Percentiles rank a stretch among this genome's conserved stretches.
These are phyloP conservation scores for Monoplex corrugatus DNA, from an alignment of 2,888 invertebrate species.

Conservation along the genomic window DNA sequence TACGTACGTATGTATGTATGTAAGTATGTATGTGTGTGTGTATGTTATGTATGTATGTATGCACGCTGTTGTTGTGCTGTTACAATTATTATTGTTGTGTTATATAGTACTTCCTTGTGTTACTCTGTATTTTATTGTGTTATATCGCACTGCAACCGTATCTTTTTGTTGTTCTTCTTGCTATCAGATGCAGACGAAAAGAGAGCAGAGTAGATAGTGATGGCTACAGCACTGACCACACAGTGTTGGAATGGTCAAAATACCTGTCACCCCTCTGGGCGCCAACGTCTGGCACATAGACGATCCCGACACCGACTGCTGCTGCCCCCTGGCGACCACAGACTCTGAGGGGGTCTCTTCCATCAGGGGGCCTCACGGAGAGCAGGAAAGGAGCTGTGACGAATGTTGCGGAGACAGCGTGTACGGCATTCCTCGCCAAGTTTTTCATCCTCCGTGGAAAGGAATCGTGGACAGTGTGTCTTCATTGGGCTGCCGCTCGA, in stretches of 20 bases:
- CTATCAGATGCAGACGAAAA: not conserved
- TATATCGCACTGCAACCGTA: too few species aligned
- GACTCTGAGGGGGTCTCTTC: slow-evolving; percentile 48
- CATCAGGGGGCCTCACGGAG: slow-evolving; percentile 3
- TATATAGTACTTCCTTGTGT: too few species aligned
- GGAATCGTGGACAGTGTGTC: slow-evolving; percentile 56
- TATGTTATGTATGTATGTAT: too few species aligned
- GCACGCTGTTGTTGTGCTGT: too few species aligned
- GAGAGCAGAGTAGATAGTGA: slow-evolving; percentile 55
- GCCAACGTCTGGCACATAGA: not conserved
- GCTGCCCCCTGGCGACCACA: slow-evolving; percentile 31
- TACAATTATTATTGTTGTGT: too few species aligned
- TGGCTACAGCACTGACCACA: slow-evolving; percentile 68
- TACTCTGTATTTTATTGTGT: too few species aligned
- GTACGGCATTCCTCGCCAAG: slow-evolving; percentile 32
- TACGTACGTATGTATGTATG: too few species aligned
- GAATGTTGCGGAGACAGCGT: not conserved
- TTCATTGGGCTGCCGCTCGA: not conserved
- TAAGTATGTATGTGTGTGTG: too few species aligned
- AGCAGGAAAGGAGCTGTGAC: slow-evolving; percentile 38
- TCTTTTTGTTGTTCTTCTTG: too few species aligned
- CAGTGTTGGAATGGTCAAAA: slow-evolving; percentile 63
- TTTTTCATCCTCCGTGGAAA: slow-evolving; percentile 57
- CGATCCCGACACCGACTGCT: slow-evolving; percentile 47
- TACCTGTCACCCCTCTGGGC: slow-evolving; percentile 63